Evolutionary conservation across 2,797 vertebrate genomes (phyloP).

Genomic region (Avahi laniger): DNA sequence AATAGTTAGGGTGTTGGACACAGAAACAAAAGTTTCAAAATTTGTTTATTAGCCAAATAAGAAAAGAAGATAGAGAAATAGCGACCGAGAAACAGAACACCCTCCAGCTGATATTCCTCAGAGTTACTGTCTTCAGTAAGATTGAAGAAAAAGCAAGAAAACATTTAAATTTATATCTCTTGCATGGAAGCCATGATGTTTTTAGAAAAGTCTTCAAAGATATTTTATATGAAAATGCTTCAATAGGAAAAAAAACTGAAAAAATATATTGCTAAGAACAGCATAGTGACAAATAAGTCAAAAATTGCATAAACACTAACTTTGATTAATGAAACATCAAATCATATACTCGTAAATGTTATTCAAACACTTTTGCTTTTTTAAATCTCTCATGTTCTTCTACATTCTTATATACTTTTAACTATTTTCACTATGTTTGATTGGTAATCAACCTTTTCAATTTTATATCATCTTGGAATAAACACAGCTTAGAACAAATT

Average conservation of each 20-base stretch:
- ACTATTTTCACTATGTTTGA: neutral
- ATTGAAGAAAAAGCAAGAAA: conserved; percentile 37
- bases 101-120: conserved; percentile 46
- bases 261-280: neutral
- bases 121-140: conserved; percentile 14
- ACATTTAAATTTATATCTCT: conserved; percentile 46
- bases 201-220: conserved; percentile 28
- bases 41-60: conserved; percentile 67
- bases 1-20: conserved; percentile 1
- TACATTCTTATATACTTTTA: neutral
- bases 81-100: conserved; percentile 26
- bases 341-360: neutral
- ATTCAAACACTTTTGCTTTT: neutral
- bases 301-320: neutral
- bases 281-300: neutral
- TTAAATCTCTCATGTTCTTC: neutral
- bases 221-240: neutral
- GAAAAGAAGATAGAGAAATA: conserved; percentile 55
- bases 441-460: neutral
- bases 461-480: neutral
- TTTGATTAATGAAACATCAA: neutral
- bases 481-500: neutral
- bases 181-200: neutral
- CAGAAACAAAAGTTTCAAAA: conserved; percentile 61
- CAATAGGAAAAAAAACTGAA: neutral